Percentiles rank a stretch among this genome's conserved stretches.
These are phyloP conservation scores for Anhinga anhinga DNA, from an alignment of 2,113 vertebrate genomes.

Conservation along the genomic window DNA sequence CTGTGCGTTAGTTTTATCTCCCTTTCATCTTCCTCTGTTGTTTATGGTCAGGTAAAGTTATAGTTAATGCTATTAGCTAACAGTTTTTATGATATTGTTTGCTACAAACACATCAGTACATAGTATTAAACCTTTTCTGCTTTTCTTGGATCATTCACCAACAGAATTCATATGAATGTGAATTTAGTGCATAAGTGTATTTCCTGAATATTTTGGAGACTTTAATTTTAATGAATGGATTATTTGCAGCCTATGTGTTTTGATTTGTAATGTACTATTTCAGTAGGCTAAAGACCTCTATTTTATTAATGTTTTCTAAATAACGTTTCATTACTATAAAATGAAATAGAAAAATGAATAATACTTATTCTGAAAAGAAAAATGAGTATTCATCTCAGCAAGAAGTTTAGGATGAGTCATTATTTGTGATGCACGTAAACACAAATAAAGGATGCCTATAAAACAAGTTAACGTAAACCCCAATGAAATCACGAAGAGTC, in stretches of 20 bases:
- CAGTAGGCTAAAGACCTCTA: background rate
- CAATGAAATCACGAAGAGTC: background rate
- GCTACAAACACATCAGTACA: background rate
- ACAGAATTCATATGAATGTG: background rate
- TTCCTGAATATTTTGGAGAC: background rate
- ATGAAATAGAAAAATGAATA: background rate
- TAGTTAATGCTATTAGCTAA: background rate
- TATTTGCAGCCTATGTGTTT: background rate
- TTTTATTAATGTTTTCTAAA: background rate
- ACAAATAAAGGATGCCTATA: background rate
- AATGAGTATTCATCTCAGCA: background rate
- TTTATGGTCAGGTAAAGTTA: background rate
- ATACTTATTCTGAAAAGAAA: background rate
- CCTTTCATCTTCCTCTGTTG: background rate
- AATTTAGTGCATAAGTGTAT: background rate
- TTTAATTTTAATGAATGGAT: background rate
- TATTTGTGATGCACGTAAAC: background rate
- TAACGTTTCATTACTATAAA: background rate
- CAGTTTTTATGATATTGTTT: background rate
- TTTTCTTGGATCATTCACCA: background rate
- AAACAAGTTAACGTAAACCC: background rate
- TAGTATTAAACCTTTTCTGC: background rate
- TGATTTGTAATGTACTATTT: background rate
- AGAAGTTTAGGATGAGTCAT: background rate
- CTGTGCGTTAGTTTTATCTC: background rate